A percentile compares a stretch with the other conserved stretches of the same genome.
These are phyloP conservation scores for Spisula solida DNA, from an alignment of 2,888 invertebrate genomes.

Conservation along the genomic window DNA sequence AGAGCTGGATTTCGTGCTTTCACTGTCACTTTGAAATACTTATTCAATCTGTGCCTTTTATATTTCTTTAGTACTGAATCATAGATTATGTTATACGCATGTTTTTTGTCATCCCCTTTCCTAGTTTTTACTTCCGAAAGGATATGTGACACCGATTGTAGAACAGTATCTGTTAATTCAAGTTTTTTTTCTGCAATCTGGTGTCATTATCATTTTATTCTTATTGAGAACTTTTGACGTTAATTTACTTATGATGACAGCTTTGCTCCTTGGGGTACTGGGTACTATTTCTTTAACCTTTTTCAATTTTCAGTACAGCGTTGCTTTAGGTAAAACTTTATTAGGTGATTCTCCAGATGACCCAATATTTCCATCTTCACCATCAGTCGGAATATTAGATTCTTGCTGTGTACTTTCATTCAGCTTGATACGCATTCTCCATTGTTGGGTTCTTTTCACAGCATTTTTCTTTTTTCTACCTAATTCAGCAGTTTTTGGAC, in stretches of 20 bases:
- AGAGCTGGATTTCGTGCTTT: slow-evolving; percentile 8
- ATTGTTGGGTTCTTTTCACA: slow-evolving; percentile 54
- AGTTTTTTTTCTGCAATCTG: slow-evolving; percentile 48
- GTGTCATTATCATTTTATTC: slow-evolving; percentile 39
- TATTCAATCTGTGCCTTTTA: neutral
- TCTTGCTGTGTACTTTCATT: neutral
- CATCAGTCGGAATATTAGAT: neutral
- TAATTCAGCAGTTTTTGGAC: slow-evolving; percentile 8
- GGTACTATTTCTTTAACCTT: slow-evolving; percentile 50
- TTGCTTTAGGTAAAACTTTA: slow-evolving; percentile 33
- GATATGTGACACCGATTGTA: slow-evolving; percentile 40
- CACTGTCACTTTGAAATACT: slow-evolving; percentile 41
- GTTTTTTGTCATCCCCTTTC: slow-evolving; percentile 29
- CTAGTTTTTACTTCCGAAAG: slow-evolving; percentile 43
- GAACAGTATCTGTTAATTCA: slow-evolving; percentile 30
- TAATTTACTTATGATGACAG: slow-evolving; percentile 47
- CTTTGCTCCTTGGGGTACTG: slow-evolving; percentile 56
- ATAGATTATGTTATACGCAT: slow-evolving; percentile 47
- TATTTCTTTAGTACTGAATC: slow-evolving; percentile 42
- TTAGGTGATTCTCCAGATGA: neutral
- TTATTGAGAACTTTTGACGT: slow-evolving; percentile 49
- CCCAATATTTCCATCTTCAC: slow-evolving; percentile 2
- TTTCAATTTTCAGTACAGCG: slow-evolving; percentile 41
- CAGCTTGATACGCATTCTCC: slow-evolving; percentile 53
- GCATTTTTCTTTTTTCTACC: slow-evolving; percentile 47